A percentile compares a stretch with the other conserved stretches of the same genome.
Evolutionary conservation across 2,888 invertebrate genomes (phyloP).

Genomic region (Alsophila aescularia): DNA sequence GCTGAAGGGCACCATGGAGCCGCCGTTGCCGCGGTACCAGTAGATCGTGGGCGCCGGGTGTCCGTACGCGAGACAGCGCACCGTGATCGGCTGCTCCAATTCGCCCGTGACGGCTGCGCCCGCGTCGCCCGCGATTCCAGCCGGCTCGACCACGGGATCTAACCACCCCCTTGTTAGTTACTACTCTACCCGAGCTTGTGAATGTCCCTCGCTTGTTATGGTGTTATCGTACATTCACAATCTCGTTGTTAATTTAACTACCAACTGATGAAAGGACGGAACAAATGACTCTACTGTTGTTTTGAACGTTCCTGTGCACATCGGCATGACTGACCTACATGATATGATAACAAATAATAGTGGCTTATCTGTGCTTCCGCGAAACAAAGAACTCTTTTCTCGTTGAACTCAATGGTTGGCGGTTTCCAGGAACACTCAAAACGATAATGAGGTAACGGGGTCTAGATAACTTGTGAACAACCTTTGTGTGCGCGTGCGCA

Average conservation of each 20-base stretch:
- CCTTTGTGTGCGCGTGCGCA: conserved; percentile 59
- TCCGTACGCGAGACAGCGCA: conserved; percentile 93
- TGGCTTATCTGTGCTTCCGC: background rate
- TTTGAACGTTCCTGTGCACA: conserved; percentile 43
- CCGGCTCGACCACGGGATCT: conserved; percentile 19
- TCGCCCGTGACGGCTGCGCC: conserved; percentile 87
- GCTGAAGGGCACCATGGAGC: conserved; percentile 90
- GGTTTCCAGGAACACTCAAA: conserved; percentile 49
- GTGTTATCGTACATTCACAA: conserved; percentile 53
- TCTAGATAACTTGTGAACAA: conserved; percentile 46
- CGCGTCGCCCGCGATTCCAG: conserved; percentile 87
- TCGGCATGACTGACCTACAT: background rate
- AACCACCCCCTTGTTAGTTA: conserved; percentile 42
- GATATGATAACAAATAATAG: background rate
- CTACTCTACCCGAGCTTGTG: conserved; percentile 45
- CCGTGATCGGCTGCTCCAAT: conserved; percentile 87
- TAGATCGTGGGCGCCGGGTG: conserved; percentile 91
- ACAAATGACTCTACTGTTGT: conserved; percentile 49
- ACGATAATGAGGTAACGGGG: conserved; percentile 29
- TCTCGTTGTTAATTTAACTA: conserved; percentile 58
- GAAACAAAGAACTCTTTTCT: conserved; percentile 8
- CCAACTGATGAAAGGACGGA: conserved; percentile 45
- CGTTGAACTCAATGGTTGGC: background rate
- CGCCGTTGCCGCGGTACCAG: conserved; percentile 94
- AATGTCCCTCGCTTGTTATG: conserved; percentile 39